Evolutionary conservation across 2,888 invertebrate genomes (phyloP).

Genomic region (Stenolophus ochropezus): DNA sequence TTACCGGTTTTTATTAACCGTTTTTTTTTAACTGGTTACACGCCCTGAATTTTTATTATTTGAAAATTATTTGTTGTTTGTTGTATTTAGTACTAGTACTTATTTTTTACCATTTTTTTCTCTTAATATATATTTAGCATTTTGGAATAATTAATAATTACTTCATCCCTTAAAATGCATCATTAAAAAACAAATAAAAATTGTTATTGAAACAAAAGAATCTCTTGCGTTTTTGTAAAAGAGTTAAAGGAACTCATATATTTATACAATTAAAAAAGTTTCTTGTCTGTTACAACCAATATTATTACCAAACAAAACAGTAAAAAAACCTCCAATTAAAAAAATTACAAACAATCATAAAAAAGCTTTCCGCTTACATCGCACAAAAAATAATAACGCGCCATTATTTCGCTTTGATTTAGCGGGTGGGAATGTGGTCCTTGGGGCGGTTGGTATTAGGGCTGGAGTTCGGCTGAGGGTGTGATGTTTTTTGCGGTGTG

Average conservation of each 20-base stretch:
- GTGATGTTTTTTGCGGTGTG: constrained; percentile 60
- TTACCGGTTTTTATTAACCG: too few species aligned
- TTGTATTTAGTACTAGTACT: too few species aligned
- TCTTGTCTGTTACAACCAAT: not conserved
- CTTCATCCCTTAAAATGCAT: too few species aligned
- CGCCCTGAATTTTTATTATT: too few species aligned
- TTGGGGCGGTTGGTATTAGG: not conserved
- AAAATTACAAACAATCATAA: constrained; percentile 53
- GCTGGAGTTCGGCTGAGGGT: not conserved
- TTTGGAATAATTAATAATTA: too few species aligned
- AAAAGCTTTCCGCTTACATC: constrained; percentile 52
- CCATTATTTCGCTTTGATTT: constrained; percentile 56
- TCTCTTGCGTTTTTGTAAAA: not conserved
- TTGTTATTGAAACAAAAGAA: not conserved
- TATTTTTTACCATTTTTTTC: too few species aligned
- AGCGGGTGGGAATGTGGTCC: constrained; percentile 33
- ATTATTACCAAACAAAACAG: constrained; percentile 11
- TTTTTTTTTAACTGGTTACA: too few species aligned
- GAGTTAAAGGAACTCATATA: too few species aligned
- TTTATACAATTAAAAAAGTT: not conserved
- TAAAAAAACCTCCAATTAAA: constrained; percentile 54
- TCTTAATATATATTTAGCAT: too few species aligned
- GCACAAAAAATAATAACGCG: constrained; percentile 47
- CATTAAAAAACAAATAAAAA: too few species aligned
- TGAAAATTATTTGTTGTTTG: too few species aligned